Base-by-base conservation (phyloP, 37 sponge, comb jelly and placozoan genomes). In the Corticium candelabrum region DNA sequence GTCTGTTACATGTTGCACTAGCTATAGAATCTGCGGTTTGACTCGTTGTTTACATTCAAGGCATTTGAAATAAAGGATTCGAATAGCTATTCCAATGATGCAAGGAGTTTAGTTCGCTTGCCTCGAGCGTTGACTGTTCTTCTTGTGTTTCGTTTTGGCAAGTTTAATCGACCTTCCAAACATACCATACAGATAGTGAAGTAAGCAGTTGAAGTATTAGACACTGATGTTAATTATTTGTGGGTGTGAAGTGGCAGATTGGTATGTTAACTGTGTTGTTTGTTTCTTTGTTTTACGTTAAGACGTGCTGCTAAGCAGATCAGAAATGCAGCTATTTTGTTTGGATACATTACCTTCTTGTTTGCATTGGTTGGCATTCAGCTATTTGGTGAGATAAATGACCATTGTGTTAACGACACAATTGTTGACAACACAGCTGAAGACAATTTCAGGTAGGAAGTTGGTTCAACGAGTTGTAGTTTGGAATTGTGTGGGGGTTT, bases 81-180 rank as follows among this genome's bases (percentile, higher is more conserved):
- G 62, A 27, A 27, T 21, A 27, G 21, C 62, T 50, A 27, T 50
- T 50, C 62, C 11, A 50, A 50, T 21, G 62, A 50, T 21, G 62
- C 62, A 27, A 11, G 62, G 21, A 27, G 15, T 11, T 21, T 50
- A 27, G 62, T 50, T 50, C 62, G 62, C 62, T 11, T 21, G 11
- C 62, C 62, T 50, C 62, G 62, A 50, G 62, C 62, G 62, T 50
- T 50, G 62, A 50, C 62, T 21, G 62, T 50, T 21, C 62, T 50
- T 27, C 62, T 50, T 50, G 21, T 50, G 15, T 50, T 50, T 50
- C 62, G 62, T 27, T 50, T 50, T 50, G 62, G 15, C 15, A 50
- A 50, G 21, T 50, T 50, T 21, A 50, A 50, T 27, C 21, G 15
- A 21, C 62, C 62, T 50, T 50, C 62, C 15, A 21, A 11, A 21